Evolutionary conservation across 1,140 invertebrate genomes (phyloP).

Genomic region (Drosophila oshimai): DNA sequence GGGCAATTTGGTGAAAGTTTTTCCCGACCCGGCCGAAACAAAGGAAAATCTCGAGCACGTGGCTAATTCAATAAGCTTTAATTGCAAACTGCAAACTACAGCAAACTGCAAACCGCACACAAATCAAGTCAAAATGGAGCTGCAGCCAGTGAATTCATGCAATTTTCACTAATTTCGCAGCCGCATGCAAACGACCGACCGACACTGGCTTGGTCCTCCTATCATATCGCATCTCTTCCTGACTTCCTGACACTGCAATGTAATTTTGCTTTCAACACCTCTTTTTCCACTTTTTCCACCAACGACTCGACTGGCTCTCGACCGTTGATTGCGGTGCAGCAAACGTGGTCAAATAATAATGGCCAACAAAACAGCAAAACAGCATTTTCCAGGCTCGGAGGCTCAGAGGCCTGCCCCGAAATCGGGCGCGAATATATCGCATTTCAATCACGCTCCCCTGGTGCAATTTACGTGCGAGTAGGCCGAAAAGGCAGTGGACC

Average conservation of each 20-base stretch:
- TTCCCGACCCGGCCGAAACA: slow-evolving; percentile 2
- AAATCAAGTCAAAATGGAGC: slow-evolving; percentile 54
- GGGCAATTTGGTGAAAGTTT: slow-evolving; percentile 48
- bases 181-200: slow-evolving; percentile 62
- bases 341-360: slow-evolving; percentile 72
- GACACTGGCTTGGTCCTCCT: not conserved
- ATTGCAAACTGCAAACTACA: slow-evolving; percentile 30
- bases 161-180: slow-evolving; percentile 73
- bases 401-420: slow-evolving; percentile 51
- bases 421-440: slow-evolving; percentile 81
- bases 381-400: slow-evolving; percentile 68
- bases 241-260: slow-evolving; percentile 77
- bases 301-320: slow-evolving; percentile 16
- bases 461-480: slow-evolving; percentile 70
- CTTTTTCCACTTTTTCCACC: slow-evolving; percentile 47
- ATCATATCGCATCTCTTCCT: slow-evolving; percentile 74
- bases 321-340: slow-evolving; percentile 49
- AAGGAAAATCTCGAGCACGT: slow-evolving; percentile 61
- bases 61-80: slow-evolving; percentile 77
- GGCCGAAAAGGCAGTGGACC: slow-evolving; percentile 24
- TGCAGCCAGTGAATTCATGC: slow-evolving; percentile 52
- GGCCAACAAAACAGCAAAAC: slow-evolving; percentile 47
- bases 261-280: slow-evolving; percentile 81
- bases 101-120: slow-evolving; percentile 27
- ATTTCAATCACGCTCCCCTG: slow-evolving; percentile 76